Percentiles rank a stretch among this genome's conserved stretches.
These are phyloP conservation scores for Alloscopus bannaensis DNA, from an alignment of 2,888 invertebrate species.

Conservation along the genomic window DNA sequence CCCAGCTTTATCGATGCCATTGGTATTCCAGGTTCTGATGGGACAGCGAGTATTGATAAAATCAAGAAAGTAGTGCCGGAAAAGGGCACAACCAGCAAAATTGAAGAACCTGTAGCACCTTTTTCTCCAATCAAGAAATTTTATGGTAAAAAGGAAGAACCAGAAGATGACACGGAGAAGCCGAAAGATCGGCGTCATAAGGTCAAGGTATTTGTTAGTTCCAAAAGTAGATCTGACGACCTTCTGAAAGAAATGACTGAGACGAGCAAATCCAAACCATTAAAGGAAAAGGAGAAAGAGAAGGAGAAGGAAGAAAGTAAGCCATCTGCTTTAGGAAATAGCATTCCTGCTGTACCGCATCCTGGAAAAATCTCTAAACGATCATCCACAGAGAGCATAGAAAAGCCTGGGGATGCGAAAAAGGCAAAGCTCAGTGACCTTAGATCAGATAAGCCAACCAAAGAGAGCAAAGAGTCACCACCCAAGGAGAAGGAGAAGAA, in stretches of 20 bases:
- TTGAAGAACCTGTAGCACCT: not conserved
- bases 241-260: slow-evolving; percentile 69
- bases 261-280: slow-evolving; percentile 39
- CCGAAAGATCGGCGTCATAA: slow-evolving; percentile 59
- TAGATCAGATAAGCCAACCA: slow-evolving; percentile 38
- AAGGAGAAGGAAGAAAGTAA: slow-evolving; percentile 54
- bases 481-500: slow-evolving; percentile 74
- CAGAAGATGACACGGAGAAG: slow-evolving; percentile 30
- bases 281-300: slow-evolving; percentile 44
- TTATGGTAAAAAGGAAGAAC: slow-evolving; percentile 45
- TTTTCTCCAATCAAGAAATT: slow-evolving; percentile 42
- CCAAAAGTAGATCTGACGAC: slow-evolving; percentile 67
- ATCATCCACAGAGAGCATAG: slow-evolving; percentile 63
- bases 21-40: slow-evolving; percentile 69
- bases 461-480: slow-evolving; percentile 62
- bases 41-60: slow-evolving; percentile 32
- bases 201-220: slow-evolving; percentile 67
- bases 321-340: slow-evolving; percentile 31
- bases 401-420: slow-evolving; percentile 66
- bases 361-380: slow-evolving; percentile 49
- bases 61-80: slow-evolving; percentile 49
- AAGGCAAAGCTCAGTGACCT: slow-evolving; percentile 63
- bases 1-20: slow-evolving; percentile 70
- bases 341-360: slow-evolving; percentile 37
- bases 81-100: slow-evolving; percentile 3